Conservation (phyloP, 2,113 vertebrate genomes). For the Aspidoscelis tigris region DNA sequence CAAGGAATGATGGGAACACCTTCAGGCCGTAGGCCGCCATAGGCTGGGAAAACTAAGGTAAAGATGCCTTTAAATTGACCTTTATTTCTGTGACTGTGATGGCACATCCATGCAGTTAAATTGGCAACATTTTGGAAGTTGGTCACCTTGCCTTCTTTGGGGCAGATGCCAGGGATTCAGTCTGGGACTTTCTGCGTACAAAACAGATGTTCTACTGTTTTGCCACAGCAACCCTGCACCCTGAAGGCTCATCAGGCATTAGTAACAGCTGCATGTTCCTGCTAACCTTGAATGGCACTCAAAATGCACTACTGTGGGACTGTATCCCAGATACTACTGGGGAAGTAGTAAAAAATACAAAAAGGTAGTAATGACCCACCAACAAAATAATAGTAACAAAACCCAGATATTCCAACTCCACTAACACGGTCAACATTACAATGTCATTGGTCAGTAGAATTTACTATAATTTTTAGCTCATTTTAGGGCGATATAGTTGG, state of each 20-base stretch:
- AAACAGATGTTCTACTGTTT: neutral
- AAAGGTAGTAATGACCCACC: neutral
- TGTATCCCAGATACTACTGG: neutral
- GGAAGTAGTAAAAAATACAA: neutral
- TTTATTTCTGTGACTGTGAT: too few species aligned
- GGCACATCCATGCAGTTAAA: too few species aligned
- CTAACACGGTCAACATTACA: neutral
- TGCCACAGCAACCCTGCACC: neutral
- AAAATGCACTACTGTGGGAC: neutral
- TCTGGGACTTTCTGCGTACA: neutral
- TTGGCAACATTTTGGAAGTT: too few species aligned
- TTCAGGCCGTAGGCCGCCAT: too few species aligned
- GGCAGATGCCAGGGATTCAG: neutral
- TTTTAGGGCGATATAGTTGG: too few species aligned
- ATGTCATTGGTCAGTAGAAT: too few species aligned
- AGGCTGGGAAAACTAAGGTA: too few species aligned
- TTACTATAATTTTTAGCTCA: too few species aligned
- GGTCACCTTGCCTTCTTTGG: neutral
- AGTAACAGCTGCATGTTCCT: neutral
- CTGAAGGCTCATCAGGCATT: neutral
- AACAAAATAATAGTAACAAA: neutral
- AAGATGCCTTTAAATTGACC: too few species aligned
- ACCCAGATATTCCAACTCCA: neutral
- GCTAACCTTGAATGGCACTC: neutral
- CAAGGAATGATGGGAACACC: too few species aligned